A percentile compares a stretch with the other conserved stretches of the same genome.
Evolutionary conservation across 1,140 invertebrate species (phyloP).

Genomic region (Lepidotrigona ventralis): DNA sequence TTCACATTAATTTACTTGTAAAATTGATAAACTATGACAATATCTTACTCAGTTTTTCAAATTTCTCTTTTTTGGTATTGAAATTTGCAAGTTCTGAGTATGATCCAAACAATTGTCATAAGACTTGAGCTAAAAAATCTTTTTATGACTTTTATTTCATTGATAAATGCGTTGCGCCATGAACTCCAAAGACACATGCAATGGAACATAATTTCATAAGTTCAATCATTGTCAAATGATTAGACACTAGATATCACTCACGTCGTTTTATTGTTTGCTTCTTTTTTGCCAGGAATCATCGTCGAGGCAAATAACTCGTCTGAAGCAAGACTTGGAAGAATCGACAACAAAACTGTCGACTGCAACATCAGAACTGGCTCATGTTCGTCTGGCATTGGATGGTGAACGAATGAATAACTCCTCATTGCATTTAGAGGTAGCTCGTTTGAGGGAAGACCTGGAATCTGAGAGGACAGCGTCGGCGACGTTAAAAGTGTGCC

Average conservation of each 20-base stretch:
- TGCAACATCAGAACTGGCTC: slow-evolving; percentile 67
- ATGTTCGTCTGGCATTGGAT: slow-evolving; percentile 70
- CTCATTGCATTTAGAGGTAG: slow-evolving; percentile 70
- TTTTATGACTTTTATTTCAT: neutral
- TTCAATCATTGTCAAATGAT: neutral
- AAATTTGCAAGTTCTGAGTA: neutral
- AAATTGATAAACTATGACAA: neutral
- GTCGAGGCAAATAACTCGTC: slow-evolving; percentile 75
- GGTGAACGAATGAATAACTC: slow-evolving; percentile 70
- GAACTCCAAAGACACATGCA: slow-evolving; percentile 17
- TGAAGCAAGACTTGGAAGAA: slow-evolving; percentile 77
- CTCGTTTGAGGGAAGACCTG: slow-evolving; percentile 67
- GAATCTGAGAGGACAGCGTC: slow-evolving; percentile 69
- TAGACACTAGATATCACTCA: neutral
- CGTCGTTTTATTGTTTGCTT: slow-evolving; percentile 21
- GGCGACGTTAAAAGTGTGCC: slow-evolving; percentile 67
- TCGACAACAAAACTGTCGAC: slow-evolving; percentile 55
- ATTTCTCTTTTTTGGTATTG: neutral
- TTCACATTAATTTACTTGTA: neutral
- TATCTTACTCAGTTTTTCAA: neutral
- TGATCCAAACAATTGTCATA: too few species aligned
- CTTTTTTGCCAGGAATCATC: slow-evolving; percentile 72
- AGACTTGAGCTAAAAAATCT: neutral
- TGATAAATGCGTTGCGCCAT: slow-evolving; percentile 9
- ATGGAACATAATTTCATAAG: neutral